These are phyloP conservation scores for Dendroctonus valens DNA, from an alignment of 1,140 invertebrate genomes.

Conservation along the genomic window DNA sequence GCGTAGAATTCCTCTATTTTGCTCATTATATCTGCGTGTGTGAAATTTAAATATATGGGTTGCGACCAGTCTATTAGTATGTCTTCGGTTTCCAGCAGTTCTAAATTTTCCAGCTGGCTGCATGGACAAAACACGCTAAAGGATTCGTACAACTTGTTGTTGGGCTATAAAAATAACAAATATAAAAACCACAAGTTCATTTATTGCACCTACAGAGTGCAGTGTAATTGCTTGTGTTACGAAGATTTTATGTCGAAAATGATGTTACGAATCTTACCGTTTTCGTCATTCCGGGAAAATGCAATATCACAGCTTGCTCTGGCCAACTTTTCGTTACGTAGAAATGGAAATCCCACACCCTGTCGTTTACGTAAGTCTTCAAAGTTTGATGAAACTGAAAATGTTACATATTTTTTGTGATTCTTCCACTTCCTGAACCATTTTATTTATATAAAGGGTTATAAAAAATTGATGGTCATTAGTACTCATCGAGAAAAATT, in stretches of 20 bases:
- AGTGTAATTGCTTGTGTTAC: background rate
- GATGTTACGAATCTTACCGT: conserved; percentile 60
- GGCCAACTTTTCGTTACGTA: conserved; percentile 85
- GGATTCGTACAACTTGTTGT: conserved; percentile 74
- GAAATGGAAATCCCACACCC: conserved; percentile 84
- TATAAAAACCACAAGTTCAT: too few relatives aligned
- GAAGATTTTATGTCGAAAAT: background rate
- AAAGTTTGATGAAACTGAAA: conserved; percentile 85
- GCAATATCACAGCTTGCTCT: conserved; percentile 74
- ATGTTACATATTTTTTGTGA: background rate
- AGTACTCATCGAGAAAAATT: too few relatives aligned
- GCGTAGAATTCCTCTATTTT: conserved; percentile 67
- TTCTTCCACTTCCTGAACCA: too few relatives aligned
- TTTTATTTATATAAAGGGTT: too few relatives aligned
- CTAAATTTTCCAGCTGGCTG: conserved; percentile 66
- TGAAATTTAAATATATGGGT: conserved; percentile 80
- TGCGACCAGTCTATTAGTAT: conserved; percentile 72
- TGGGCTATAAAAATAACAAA: conserved; percentile 60
- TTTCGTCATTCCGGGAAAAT: conserved; percentile 81
- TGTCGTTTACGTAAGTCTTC: conserved; percentile 79
- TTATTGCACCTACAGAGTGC: background rate
- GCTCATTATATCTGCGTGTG: conserved; percentile 72
- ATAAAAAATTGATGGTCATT: too few relatives aligned
- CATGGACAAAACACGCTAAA: conserved; percentile 79
- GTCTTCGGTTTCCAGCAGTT: conserved; percentile 69